Evolutionary conservation across 92 coral and sea anemone genomes (phyloP).

Genomic region (Epizoanthus stellaris): DNA sequence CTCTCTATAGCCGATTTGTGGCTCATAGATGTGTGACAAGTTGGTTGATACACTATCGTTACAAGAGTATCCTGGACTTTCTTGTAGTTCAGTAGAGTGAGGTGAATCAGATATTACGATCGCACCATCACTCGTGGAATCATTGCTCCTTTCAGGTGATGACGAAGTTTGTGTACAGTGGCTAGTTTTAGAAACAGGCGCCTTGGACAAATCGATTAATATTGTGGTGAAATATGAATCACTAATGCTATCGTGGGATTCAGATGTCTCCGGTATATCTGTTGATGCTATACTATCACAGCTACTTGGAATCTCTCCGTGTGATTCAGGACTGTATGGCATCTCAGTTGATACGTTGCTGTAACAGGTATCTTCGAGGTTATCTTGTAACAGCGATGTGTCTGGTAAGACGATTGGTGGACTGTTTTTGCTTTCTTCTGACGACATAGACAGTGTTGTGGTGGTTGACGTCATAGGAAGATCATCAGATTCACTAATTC

Average conservation of each 20-base stretch:
- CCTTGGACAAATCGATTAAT: background rate
- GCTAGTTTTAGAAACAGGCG: background rate
- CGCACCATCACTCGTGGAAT: background rate
- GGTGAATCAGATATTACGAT: background rate
- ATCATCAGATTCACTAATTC: background rate
- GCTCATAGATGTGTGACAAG: background rate
- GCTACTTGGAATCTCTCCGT: too few relatives aligned
- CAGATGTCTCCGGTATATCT: background rate
- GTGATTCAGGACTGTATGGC: too few relatives aligned
- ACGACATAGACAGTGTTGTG: background rate
- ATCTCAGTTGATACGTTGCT: too few relatives aligned
- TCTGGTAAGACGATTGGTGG: too few relatives aligned
- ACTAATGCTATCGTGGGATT: background rate
- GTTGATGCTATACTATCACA: too few relatives aligned
- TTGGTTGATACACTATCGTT: background rate
- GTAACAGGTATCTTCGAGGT: too few relatives aligned
- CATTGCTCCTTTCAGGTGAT: background rate
- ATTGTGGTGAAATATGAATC: background rate
- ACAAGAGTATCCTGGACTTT: background rate
- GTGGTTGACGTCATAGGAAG: background rate
- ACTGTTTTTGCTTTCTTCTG: background rate
- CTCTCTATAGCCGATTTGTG: background rate
- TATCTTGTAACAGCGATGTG: too few relatives aligned
- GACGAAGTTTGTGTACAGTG: slow-evolving; percentile 9
- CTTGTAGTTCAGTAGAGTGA: background rate